Evolutionary conservation across 2,113 vertebrate species (phyloP), one percentile per base, ranked within the genome.

Genomic region (Ahaetulla prasina): DNA sequence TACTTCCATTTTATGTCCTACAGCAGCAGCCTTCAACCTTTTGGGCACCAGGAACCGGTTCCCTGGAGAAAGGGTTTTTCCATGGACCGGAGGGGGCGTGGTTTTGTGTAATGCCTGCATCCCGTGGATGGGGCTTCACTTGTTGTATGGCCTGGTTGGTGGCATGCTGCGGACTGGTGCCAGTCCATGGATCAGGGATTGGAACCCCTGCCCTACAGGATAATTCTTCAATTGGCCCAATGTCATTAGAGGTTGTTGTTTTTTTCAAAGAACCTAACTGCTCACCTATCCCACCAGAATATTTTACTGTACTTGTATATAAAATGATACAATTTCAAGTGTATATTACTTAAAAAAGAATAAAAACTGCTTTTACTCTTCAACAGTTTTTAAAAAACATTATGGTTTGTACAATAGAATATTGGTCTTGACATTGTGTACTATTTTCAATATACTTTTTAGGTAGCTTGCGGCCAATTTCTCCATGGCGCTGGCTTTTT

Each of bases 401-500:
- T 30, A 47, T 57, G 30, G 22, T 39, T n/a, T 49, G 10, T 55
- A 49, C 3, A 84, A n/a, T 35, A 22, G 3, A 55, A 89, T 50
- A 14, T 89, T 92, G 7, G 27, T 39, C 22, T 92, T 85, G 88
- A 57, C 27, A 63, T 47, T 23, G 18, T 49, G 43, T 52, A 53
- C 30, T 89, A 23, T 89, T 85, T 85, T 86, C 35, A 50, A 91
- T n/a, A 49, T 57, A 45, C 91, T 84, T 95, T 88, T 60, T 96
- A 99, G 99, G 98, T 94, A 98, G 97, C 5, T 95, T 99, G 74
- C 97, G 96, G 80, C 99, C 99, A 2, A 97, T 99, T 94, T 99
- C 99, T 88, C 99, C 99, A 0, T 99, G 99, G 99, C 98, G 99
- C 23, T 99, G 99, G 99, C 95, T 99, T 94, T 98, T 99, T 96